Conservation (phyloP, 1,140 invertebrate species). For the Tribolium castaneum region DNA sequence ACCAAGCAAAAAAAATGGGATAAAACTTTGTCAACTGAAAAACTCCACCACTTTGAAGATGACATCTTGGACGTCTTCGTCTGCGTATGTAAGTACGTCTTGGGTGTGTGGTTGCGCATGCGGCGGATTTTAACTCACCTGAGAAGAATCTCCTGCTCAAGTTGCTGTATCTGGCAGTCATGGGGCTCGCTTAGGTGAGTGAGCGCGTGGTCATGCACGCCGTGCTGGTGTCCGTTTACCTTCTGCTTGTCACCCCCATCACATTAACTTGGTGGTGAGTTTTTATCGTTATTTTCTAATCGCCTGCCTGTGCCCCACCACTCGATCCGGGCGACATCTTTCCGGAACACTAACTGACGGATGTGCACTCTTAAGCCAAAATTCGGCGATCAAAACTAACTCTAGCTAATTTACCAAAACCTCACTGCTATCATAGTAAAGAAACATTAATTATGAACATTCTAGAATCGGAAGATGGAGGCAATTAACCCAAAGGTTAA, state of each 20-base stretch:
- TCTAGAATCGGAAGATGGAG: background rate
- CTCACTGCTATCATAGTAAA: too few species aligned
- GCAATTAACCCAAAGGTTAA: constrained; percentile 16
- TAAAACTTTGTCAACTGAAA: too few species aligned
- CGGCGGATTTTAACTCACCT: constrained; percentile 28
- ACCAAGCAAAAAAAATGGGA: too few species aligned
- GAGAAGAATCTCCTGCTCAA: constrained; percentile 15
- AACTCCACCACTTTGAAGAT: background rate
- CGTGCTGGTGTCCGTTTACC: constrained; percentile 59
- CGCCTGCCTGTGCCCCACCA: background rate
- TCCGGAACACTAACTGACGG: too few species aligned
- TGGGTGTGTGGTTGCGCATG: constrained; percentile 5
- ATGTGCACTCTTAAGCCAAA: too few species aligned
- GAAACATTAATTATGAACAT: background rate
- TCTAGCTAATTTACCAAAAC: too few species aligned
- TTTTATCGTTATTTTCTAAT: background rate
- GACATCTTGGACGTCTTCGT: background rate
- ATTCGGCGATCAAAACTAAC: too few species aligned
- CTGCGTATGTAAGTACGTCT: background rate
- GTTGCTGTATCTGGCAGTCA: constrained; percentile 50
- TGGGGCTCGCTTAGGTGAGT: constrained; percentile 61
- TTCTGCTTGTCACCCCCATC: constrained; percentile 61
- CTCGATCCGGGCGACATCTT: too few species aligned
- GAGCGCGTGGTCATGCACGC: constrained; percentile 61
- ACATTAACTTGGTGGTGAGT: constrained; percentile 61